Evolutionary conservation across 2,888 invertebrate species (phyloP), one percentile per base, ranked within the genome.

Genomic region (Aphidoletes aphidimyza): DNA sequence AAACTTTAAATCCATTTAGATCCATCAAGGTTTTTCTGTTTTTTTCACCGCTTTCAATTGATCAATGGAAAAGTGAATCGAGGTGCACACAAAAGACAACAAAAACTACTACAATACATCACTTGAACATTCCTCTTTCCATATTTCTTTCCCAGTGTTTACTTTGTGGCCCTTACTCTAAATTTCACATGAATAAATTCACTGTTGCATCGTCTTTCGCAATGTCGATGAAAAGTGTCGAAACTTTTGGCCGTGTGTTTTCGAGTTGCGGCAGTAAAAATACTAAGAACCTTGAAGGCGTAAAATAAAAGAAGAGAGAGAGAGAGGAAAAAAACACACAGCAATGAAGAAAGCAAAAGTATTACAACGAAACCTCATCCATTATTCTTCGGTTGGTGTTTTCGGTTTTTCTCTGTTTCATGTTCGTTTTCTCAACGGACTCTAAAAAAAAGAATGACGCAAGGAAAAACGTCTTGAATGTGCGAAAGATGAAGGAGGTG

Each of bases 1-100:
- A 69, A 69, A 69, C 69, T 69, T 69, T 69, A 69, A 69, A 69
- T 30, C 69, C 69, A 69, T 69, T 69, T 69, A 30, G 69, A 69
- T 69, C 69, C 30, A 69, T 69, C 69, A 30, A 34, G 34, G 34
- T 69, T 11, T 39, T 39, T 11, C 17, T 69, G 5, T 54, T 54
- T 54, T 54, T 54, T 69, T 69, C 17, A n/a, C n/a, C n/a, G 30
- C 34, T 69, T 69, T 69, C 34, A 37, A n/a, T 81, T 22, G 19
- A n/a, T 37, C 9, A 36, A 81, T 81, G 36, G 36, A 78, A 78
- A 36, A 6, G n/a, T n/a, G 81, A 37, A 37, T 81, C 8, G 37
- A 6, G 5, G 78, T 14, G 36, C 3, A 81, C 9, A 37, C n/a
- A 37, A 36, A 19, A 36, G 6, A 81, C 30, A 30, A 30, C 34